Conservation (phyloP, 2,797 vertebrate species). For the Centropyge bicolor region DNA sequence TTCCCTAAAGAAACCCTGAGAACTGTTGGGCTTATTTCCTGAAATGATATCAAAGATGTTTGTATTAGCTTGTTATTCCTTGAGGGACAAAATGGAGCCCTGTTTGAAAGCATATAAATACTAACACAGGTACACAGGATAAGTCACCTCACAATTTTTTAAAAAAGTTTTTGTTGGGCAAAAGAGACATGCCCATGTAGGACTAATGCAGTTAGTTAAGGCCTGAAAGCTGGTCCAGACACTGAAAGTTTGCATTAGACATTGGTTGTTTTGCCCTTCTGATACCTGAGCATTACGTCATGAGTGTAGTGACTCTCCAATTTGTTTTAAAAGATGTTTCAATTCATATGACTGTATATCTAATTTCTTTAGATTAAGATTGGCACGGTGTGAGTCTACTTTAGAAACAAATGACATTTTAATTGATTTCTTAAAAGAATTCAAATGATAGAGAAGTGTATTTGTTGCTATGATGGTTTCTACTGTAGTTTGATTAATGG, state of each 20-base stretch:
- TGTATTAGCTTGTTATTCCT: slow-evolving; percentile 18
- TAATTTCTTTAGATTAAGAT: background rate
- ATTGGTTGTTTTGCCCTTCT: background rate
- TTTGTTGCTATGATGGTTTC: slow-evolving; percentile 1
- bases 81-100: background rate
- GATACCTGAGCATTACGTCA: background rate
- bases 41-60: slow-evolving; percentile 52
- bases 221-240: background rate
- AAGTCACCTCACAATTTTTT: background rate
- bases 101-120: background rate
- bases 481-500: slow-evolving; percentile 4
- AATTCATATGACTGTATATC: background rate
- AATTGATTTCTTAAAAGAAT: background rate
- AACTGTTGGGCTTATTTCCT: slow-evolving; percentile 32
- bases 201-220: no score
- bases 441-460: background rate
- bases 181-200: background rate
- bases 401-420: background rate
- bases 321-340: slow-evolving; percentile 1
- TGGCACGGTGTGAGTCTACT: background rate
- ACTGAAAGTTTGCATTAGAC: background rate
- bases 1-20: slow-evolving; percentile 22
- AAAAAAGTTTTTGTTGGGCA: background rate
- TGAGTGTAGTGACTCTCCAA: background rate
- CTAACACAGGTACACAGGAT: background rate